Evolutionary conservation across 2,888 invertebrate species (phyloP), one percentile per base, ranked within the genome.

Genomic region (Zaprionus obscuricornis): DNA sequence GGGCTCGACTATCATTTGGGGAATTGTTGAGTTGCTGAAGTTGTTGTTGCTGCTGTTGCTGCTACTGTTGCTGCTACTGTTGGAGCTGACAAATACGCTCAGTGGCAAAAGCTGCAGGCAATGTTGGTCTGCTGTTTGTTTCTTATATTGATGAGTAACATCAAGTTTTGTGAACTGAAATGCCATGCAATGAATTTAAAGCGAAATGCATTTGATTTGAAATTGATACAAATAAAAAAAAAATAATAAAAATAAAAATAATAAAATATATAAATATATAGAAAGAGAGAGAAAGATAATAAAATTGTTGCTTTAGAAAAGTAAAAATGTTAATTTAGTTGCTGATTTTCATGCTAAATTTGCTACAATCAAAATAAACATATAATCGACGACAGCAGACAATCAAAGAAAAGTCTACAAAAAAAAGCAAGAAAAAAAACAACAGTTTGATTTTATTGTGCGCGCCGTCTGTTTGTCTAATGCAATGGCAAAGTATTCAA

Each of bases 71-170:
- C 11, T 26, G 29, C 24, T n/a, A n/a, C n/a, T n/a, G n/a, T n/a
- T 18, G 1, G 18, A 56, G 37, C 62, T 83, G 81, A 73, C 73
- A 81, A 81, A 81, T 81, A 63, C 39, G 68, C 60, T 60, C 57
- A 75, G 57, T 68, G 65, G 59, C 60, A 59, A 37, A n/a, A 55
- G 63, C 63, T 58, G 40, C 31, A 14, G 37, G n/a, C 46, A 29
- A 52, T 39, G 13, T 24, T 16, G 22, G 6, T 40, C 43, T 52
- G 56, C 50, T 58, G 69, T 47, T 66, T 52, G 18, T 20, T 43
- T 31, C 34, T 56, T 54, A 66, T 84, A 84, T 84, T 84, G 81
- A 81, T 84, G 81, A 51, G 73, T 54, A 55, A 45, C 69, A 74
- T 79, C 74, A 66, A 60, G 49, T 26, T 27, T 31, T 27, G 11